Percentiles rank a stretch among this genome's conserved stretches.
Evolutionary conservation across 2,888 invertebrate genomes (phyloP).

Genomic region (Agrotis exclamationis): DNA sequence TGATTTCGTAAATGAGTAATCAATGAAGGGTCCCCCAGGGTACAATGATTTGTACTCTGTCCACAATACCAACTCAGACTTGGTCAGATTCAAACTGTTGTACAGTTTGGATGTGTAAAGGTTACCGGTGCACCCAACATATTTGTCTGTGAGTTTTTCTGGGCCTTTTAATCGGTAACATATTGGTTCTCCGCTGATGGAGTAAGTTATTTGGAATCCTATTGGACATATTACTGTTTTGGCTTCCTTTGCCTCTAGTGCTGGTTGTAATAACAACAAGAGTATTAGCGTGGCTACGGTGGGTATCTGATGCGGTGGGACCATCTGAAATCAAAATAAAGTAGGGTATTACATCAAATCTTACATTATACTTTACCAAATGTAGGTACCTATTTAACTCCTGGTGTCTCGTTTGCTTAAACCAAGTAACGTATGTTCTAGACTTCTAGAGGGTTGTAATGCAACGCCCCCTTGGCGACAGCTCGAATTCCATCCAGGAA

Average conservation of each 20-base stretch:
- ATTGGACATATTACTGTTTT: conserved; percentile 78
- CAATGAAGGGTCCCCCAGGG: conserved; percentile 85
- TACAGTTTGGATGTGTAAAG: conserved; percentile 78
- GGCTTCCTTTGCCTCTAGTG: conserved; percentile 65
- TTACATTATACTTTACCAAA: background rate
- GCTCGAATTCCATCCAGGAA: no score
- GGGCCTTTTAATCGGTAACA: conserved; percentile 84
- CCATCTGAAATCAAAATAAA: conserved; percentile 77
- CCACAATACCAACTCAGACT: conserved; percentile 79
- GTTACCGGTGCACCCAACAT: conserved; percentile 83
- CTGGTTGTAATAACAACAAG: conserved; percentile 67
- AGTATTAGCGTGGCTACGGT: conserved; percentile 66
- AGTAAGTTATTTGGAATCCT: conserved; percentile 78
- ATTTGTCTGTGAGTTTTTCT: conserved; percentile 81
- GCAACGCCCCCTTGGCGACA: no score
- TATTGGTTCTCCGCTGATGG: conserved; percentile 68
- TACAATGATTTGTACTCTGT: conserved; percentile 84
- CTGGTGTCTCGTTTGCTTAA: background rate
- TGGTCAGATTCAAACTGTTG: conserved; percentile 74
- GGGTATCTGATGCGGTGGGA: conserved; percentile 63
- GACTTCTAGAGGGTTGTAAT: no score
- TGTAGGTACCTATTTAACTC: no score
- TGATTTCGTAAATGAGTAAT: conserved; percentile 80
- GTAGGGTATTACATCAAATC: background rate
- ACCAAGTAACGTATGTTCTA: background rate